phyloP scores from a whole-genome alignment of 2,113 vertebrate species.

The Amblyopsis rosae region DNA sequence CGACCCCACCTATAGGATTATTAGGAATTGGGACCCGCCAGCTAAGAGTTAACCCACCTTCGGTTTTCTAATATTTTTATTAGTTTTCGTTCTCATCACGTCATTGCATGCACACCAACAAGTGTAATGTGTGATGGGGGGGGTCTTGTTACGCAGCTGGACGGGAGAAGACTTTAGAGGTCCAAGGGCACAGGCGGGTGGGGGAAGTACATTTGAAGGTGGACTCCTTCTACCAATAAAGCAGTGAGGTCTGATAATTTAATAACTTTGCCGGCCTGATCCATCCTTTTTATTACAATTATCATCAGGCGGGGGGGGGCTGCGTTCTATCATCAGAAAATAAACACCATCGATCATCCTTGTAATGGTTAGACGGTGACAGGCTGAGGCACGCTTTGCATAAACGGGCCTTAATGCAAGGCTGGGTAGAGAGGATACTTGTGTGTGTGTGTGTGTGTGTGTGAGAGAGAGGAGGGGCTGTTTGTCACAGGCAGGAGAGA shows the following conservation, averaged over 20 bases:
- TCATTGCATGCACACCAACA: no score
- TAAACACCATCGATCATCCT: constrained; percentile 99
- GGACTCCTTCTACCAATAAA: constrained; percentile 68
- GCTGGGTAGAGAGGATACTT: constrained; percentile 40
- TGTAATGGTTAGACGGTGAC: constrained; percentile 93
- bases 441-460: constrained; percentile 39
- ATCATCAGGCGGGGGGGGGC: constrained; percentile 91
- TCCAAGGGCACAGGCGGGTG: neutral
- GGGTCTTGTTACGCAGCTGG: no score
- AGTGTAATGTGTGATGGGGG: no score
- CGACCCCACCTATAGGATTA: no score
- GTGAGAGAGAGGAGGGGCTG: constrained; percentile 71
- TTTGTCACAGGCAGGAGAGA: constrained; percentile 81
- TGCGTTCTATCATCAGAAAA: constrained; percentile 93
- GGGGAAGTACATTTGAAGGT: constrained; percentile 75
- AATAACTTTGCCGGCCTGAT: constrained; percentile 95
- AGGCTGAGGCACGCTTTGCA: constrained; percentile 87
- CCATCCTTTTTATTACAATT: constrained; percentile 99
- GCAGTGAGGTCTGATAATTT: constrained; percentile 87
- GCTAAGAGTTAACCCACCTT: neutral
- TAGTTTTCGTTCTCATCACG: neutral
- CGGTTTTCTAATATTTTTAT: neutral
- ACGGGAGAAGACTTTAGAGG: no score
- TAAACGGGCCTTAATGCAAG: constrained; percentile 87
- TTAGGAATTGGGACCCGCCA: no score